These are phyloP conservation scores for Asobara japonica DNA, from an alignment of 1,140 invertebrate species.

Conservation along the genomic window DNA sequence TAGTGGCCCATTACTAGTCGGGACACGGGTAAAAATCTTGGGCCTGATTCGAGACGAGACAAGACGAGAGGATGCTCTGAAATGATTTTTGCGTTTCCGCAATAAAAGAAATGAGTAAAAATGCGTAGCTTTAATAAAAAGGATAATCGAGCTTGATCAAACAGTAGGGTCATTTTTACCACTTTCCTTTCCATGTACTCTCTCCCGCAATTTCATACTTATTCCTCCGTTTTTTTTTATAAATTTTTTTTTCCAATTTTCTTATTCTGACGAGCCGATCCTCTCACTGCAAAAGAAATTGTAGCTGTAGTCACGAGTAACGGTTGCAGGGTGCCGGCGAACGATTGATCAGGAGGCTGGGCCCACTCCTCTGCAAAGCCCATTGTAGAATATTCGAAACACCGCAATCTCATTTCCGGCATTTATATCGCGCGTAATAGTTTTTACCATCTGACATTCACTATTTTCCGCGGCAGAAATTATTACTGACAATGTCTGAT, in stretches of 20 bases:
- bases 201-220: conserved; percentile 39
- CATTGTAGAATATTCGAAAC: conserved; percentile 10
- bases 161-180: too few relatives aligned
- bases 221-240: neutral
- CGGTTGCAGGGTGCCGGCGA: conserved; percentile 10
- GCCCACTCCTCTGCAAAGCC: neutral
- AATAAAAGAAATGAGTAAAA: too few relatives aligned
- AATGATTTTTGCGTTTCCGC: too few relatives aligned
- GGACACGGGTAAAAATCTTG: too few relatives aligned
- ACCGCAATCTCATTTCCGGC: conserved; percentile 20
- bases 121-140: too few relatives aligned
- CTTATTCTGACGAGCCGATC: neutral
- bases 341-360: conserved; percentile 26
- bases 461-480: neutral
- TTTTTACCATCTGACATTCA: neutral
- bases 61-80: too few relatives aligned
- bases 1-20: too few relatives aligned
- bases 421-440: conserved; percentile 9
- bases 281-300: conserved; percentile 15
- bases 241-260: neutral
- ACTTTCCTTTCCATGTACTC: too few relatives aligned
- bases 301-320: conserved; percentile 21
- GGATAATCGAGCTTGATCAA: too few relatives aligned
- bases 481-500: neutral
- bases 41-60: too few relatives aligned